Conservation (phyloP, 2,113 vertebrate genomes). For the Apodemus speciosus region DNA sequence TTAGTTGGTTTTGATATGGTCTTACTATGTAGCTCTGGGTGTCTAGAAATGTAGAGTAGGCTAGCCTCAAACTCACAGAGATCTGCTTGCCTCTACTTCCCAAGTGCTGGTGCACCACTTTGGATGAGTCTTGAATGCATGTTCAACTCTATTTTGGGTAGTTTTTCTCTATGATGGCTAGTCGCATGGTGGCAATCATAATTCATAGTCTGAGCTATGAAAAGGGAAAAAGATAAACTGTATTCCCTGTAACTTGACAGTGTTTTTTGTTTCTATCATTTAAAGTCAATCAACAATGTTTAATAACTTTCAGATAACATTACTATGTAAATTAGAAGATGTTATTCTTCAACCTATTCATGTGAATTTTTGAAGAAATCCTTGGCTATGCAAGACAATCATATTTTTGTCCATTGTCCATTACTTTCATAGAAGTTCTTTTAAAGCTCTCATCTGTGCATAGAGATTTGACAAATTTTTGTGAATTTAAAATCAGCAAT, state of each 20-base stretch:
- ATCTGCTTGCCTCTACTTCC: background rate
- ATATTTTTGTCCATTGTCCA: background rate
- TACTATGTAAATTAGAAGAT: conserved; percentile 6
- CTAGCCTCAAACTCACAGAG: background rate
- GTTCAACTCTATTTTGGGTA: background rate
- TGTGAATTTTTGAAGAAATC: background rate
- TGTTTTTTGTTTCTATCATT: conserved; percentile 22
- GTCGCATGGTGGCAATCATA: background rate
- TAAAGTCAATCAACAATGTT: conserved; percentile 33
- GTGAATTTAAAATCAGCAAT: conserved; percentile 45
- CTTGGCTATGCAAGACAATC: conserved; percentile 8
- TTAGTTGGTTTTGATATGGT: background rate
- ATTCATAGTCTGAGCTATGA: background rate
- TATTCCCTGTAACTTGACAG: background rate
- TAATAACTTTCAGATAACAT: background rate
- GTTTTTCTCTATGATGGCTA: background rate
- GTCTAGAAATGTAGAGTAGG: background rate
- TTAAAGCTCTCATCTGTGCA: background rate
- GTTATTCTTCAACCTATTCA: background rate
- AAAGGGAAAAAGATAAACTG: conserved; percentile 22
- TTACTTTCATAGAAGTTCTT: conserved; percentile 43
- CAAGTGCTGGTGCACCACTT: too few relatives aligned
- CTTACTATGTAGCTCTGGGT: background rate
- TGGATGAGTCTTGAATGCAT: background rate
- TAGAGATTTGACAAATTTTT: conserved; percentile 39